Conservation (phyloP, 2,888 invertebrate genomes). For the Trissolcus japonicus region DNA sequence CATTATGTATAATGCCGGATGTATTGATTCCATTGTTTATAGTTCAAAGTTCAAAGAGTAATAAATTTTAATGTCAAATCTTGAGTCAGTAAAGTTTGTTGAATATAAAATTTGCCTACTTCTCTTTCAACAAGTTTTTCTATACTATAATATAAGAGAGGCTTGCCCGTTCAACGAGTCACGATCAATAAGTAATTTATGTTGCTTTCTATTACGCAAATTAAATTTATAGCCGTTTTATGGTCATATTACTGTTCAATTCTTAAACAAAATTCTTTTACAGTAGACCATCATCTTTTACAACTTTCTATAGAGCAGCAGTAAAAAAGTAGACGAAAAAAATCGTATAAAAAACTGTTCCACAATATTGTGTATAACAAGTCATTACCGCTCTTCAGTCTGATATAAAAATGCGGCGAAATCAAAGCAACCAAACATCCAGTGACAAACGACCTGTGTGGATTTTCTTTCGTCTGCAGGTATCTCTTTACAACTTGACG, state of each 20-base stretch:
- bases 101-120: background rate
- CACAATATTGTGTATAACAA: constrained; percentile 35
- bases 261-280: constrained; percentile 37
- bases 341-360: constrained; percentile 23
- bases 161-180: constrained; percentile 18
- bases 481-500: constrained; percentile 61
- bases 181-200: constrained; percentile 42
- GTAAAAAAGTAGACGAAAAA: constrained; percentile 13
- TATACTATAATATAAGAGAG: too few relatives aligned
- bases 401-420: constrained; percentile 61
- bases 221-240: constrained; percentile 46
- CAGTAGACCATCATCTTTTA: constrained; percentile 35
- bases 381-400: constrained; percentile 43
- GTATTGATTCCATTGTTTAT: too few relatives aligned
- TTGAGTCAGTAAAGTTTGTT: background rate
- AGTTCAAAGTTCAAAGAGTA: too few relatives aligned
- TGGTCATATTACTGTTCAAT: constrained; percentile 26
- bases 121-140: background rate
- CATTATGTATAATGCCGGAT: too few relatives aligned
- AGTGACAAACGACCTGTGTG: constrained; percentile 65
- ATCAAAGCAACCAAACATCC: constrained; percentile 62
- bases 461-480: constrained; percentile 61
- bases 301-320: constrained; percentile 31
- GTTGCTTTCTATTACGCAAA: constrained; percentile 29
- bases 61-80: too few relatives aligned